Conservation (phyloP, 2,797 vertebrate species). For the Leptodactylus fallax region DNA sequence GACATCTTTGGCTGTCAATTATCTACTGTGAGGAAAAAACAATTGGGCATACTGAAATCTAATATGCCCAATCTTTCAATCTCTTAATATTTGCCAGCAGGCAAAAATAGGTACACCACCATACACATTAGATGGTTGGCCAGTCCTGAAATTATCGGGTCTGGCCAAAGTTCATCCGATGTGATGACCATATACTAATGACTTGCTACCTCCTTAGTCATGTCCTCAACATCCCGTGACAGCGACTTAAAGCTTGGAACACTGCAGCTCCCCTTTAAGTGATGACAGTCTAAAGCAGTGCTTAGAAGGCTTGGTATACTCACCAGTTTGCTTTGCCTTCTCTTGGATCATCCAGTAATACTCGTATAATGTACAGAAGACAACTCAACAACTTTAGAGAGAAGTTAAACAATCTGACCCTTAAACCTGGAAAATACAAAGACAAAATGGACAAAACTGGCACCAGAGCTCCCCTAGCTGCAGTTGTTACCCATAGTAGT, state of each 20-base stretch:
- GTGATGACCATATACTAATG: too few species aligned
- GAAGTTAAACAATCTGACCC: conserved; percentile 88
- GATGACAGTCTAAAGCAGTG: not conserved
- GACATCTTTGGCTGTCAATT: too few species aligned
- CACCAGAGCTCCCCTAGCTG: not conserved
- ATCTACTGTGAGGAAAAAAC: too few species aligned
- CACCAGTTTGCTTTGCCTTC: conserved; percentile 78
- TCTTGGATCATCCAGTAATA: conserved; percentile 82
- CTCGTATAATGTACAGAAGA: conserved; percentile 85
- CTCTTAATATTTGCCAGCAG: too few species aligned
- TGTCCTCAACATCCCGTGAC: not conserved
- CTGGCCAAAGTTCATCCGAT: too few species aligned
- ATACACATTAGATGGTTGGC: too few species aligned
- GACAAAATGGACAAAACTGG: not conserved
- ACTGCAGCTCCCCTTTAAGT: not conserved
- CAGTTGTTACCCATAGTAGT: not conserved
- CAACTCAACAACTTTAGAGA: conserved; percentile 86
- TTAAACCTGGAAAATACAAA: conserved; percentile 76
- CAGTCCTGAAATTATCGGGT: too few species aligned
- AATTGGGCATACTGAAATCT: too few species aligned
- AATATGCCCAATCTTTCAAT: too few species aligned
- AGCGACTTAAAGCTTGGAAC: not conserved
- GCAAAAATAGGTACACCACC: too few species aligned
- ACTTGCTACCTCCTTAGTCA: too few species aligned
- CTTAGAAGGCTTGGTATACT: conserved; percentile 59